These are phyloP conservation scores for Phylloscopus trochiloides DNA, from an alignment of 2,113 vertebrate species.

Conservation along the genomic window DNA sequence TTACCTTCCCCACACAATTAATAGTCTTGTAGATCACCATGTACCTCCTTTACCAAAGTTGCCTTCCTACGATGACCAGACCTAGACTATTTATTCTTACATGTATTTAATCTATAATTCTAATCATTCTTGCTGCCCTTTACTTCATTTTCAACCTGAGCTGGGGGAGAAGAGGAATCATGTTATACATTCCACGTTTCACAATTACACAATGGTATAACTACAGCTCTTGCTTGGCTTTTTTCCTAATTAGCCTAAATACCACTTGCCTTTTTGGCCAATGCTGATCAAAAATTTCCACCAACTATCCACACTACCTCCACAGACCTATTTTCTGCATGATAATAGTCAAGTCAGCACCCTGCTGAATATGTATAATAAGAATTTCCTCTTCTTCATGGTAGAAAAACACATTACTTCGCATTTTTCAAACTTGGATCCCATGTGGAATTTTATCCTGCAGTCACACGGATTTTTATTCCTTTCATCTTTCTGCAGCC, in stretches of 20 bases:
- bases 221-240: background rate
- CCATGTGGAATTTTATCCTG: conserved; percentile 23
- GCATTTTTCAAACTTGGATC: conserved; percentile 24
- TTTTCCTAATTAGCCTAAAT: background rate
- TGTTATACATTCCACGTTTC: background rate
- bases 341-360: conserved; percentile 22
- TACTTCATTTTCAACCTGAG: background rate
- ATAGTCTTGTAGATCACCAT: background rate
- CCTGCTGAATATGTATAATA: background rate
- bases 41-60: background rate
- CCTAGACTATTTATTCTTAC: background rate
- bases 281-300: background rate
- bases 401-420: conserved; percentile 17
- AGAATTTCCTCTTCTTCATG: background rate
- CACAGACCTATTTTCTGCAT: background rate
- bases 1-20: background rate
- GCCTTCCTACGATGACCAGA: background rate
- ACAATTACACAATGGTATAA: background rate
- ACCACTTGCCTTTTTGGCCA: background rate
- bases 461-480: background rate
- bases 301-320: background rate
- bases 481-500: conserved; percentile 38
- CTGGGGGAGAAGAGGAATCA: background rate
- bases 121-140: background rate
- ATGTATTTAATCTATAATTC: background rate